Base-by-base conservation (phyloP, 2,113 vertebrate genomes). In the Furnarius figulus region DNA sequence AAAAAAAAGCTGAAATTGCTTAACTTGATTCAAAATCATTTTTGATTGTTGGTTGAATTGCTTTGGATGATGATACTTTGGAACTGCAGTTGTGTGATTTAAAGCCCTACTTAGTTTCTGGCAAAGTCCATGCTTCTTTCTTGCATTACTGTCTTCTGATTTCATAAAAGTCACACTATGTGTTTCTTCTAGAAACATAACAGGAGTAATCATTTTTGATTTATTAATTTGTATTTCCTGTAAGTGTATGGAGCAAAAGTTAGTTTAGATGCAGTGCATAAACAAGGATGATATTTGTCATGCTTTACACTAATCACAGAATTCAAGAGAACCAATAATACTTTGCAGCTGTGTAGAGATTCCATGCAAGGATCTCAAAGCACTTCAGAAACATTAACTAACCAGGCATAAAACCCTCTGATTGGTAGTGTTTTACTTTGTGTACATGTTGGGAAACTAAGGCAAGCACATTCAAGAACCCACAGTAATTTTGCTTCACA, bases 141-240 rank as follows among this genome's bases (percentile, higher is more conserved):
- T 67, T 72, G 30, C 58, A 10, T 87, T 93, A 12, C 50, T n/a
- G 55, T 75, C 88, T 96, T 52, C 49, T 95, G 68, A 84, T 96
- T 95, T 96, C 71, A 76, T 74, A 75, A 37, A 94, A 92, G 76
- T 55, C 90, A 70, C 52, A 58, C 68, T 83, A 65, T 61, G 33
- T 87, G 86, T 90, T 95, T 96, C 93, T 90, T 96, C 92, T 93
- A 66, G 89, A 88, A 90, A 86, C 8, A 19, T 58, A 82, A 73
- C 58, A 44, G 84, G 58, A 93, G 39, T 52, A 92, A 95, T 85
- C 14, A 90, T 93, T 93, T 87, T 31, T 81, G 88, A 71, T 86
- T 92, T 94, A 95, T 94, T 95, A 87, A 91, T 97, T 96, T 88
- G 73, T 91, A 84, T 89, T 96, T 94, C 90, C 66, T 96, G 81